These are phyloP conservation scores for Scelioninae gen. 2 DNA, from an alignment of 2,888 invertebrate genomes.

Conservation along the genomic window DNA sequence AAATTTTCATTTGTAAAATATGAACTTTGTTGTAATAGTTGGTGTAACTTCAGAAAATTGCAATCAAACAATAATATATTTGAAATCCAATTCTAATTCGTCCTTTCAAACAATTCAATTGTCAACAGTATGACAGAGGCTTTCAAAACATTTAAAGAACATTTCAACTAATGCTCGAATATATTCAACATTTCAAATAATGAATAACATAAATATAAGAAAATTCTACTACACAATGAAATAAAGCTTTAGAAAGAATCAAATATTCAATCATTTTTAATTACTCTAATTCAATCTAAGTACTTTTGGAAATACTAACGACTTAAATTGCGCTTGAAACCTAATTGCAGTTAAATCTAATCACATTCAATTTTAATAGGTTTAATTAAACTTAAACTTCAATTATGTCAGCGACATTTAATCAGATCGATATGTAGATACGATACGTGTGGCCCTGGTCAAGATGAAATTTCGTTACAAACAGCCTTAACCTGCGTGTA, in stretches of 20 bases:
- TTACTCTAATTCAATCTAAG: background rate
- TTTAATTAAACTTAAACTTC: slow-evolving; percentile 38
- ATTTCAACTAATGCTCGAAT: too few species aligned
- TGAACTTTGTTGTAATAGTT: too few species aligned
- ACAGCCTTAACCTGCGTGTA: slow-evolving; percentile 9
- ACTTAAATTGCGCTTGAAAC: slow-evolving; percentile 13
- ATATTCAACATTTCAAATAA: too few species aligned
- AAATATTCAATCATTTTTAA: background rate
- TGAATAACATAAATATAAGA: too few species aligned
- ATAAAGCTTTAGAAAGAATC: background rate
- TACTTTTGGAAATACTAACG: slow-evolving; percentile 11
- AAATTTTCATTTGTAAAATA: too few species aligned
- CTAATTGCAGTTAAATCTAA: slow-evolving; percentile 26
- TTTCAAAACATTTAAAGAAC: too few species aligned
- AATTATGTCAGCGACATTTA: slow-evolving; percentile 25
- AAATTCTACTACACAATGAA: background rate
- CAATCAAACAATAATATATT: too few species aligned
- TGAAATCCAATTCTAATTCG: too few species aligned
- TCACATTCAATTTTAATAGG: slow-evolving; percentile 16
- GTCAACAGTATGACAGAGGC: too few species aligned
- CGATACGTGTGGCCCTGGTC: slow-evolving; percentile 20
- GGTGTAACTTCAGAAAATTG: too few species aligned
- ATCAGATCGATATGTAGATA: slow-evolving; percentile 36
- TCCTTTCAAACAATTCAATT: too few species aligned
- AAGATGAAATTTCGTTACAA: slow-evolving; percentile 25